Base-by-base conservation (phyloP, 2,888 invertebrate genomes). In the Atherix ibis region DNA sequence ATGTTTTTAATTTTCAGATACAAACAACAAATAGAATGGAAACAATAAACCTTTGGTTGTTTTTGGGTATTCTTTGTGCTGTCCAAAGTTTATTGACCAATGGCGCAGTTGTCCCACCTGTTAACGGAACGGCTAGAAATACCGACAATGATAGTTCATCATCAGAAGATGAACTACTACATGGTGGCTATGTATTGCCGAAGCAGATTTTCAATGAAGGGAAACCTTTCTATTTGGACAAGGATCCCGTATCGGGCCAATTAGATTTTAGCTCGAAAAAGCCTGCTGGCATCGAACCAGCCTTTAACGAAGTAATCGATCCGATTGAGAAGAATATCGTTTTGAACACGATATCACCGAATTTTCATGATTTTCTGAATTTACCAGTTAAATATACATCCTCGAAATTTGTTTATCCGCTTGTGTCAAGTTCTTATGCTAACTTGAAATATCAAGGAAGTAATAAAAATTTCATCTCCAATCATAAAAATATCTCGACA, bases 351-450 rank as follows among this genome's bases (percentile, higher is more conserved):
- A 61, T 70, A 19, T 65, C 69, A 2, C 70, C 73, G 1, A 74
- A 73, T 48, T 70, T 76, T 36, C 75, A 76, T 44, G 75, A 76
- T 45, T 76, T 72, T 44, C 58, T 76, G 2, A 75, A 76, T 52
- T 53, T 76, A 15, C 76, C 76, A 0, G 71, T 73, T 0, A 73
- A 72, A 43, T 76, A 76, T 45, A 72, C 73, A 9, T 70, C 73
- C 2, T 71, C 73, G 18, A 76, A 74, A 49, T 76, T 74, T 43
- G 72, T 72, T 2, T 73, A 72, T 51, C 77, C 77, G 0, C 48
- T 78, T 33, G 76, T 78, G 34, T 76, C 76, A 1, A 76, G 68
- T 46, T 76, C 76, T 2, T 78, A 78, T 49, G 76, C 77, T 1
- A 77, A 76, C 46, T 67, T 76, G 1, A 78, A 77, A 50, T 70